These are phyloP conservation scores for Stegastes partitus DNA, from an alignment of 2,113 vertebrate genomes.

Conservation along the genomic window DNA sequence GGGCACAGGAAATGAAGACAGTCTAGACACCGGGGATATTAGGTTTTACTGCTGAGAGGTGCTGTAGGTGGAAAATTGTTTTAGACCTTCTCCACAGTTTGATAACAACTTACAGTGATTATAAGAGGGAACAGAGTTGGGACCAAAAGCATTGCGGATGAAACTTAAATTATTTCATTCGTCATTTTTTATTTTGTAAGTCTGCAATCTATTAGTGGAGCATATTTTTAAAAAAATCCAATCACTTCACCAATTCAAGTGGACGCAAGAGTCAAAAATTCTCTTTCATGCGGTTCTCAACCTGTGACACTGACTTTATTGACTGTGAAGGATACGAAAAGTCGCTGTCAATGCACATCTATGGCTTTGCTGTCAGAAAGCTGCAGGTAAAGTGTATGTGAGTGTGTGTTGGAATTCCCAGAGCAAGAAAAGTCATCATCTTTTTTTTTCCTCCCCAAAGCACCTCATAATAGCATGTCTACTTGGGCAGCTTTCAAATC, in stretches of 20 bases:
- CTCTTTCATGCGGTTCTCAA: not conserved
- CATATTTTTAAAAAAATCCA: not conserved
- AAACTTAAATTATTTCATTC: not conserved
- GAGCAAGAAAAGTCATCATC: constrained; percentile 52
- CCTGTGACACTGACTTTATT: constrained; percentile 41
- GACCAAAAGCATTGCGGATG: constrained; percentile 28
- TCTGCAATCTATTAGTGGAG: not conserved
- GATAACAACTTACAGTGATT: constrained; percentile 31
- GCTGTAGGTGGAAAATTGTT: constrained; percentile 26
- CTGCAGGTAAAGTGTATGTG: constrained; percentile 8
- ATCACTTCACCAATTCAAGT: not conserved
- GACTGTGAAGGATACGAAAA: constrained; percentile 31
- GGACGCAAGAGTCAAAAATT: not conserved
- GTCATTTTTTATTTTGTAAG: not conserved
- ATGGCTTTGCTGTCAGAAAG: constrained; percentile 27
- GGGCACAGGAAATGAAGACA: constrained; percentile 44
- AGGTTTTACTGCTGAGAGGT: constrained; percentile 16
- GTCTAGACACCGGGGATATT: constrained; percentile 45
- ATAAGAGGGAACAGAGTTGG: constrained; percentile 12
- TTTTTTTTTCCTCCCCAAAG: constrained; percentile 45
- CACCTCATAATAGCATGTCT: constrained; percentile 57
- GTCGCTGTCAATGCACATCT: constrained; percentile 42
- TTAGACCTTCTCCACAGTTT: constrained; percentile 3
- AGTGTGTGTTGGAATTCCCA: constrained; percentile 29
- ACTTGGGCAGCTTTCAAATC: constrained; percentile 59